Base-by-base conservation (phyloP, 2,113 vertebrate species). In the Sylvia atricapilla region DNA sequence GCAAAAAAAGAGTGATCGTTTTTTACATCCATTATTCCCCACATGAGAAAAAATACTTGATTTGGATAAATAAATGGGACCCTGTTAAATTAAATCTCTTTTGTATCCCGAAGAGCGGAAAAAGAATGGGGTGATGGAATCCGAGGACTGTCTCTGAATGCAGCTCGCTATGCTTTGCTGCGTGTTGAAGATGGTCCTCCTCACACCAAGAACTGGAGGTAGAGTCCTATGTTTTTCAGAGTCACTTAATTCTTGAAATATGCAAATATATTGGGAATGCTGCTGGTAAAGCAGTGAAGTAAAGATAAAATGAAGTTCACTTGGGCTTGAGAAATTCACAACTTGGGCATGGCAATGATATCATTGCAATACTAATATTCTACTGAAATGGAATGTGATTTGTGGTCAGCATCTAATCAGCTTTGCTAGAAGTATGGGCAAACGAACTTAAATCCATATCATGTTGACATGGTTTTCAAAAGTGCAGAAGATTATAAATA, bases 201-300 rank as follows among this genome's bases (percentile, higher is more conserved):
- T 23, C 99, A 99, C 97, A 99, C 99, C 31, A 99, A 99, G 97
- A 99, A 99, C 98, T 99, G 99, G 99, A 99, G 99, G 99, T 99
- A 95, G 22, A n/a, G 13, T 39, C 21, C 10, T 25, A 1, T 2
- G 5, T 16, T 43, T 82, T 73, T 44, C 1, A 5, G n/a, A 11
- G 67, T 67, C 18, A 17, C 3, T 1, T 23, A 31, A 4, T 37
- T 80, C 37, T 63, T 70, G 56, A 67, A 78, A 58, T 59, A 44
- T 15, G 4, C 25, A 58, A 41, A 64, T 74, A 8, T 37, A 3
- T 49, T 84, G 9, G 50, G 66, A 82, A 58, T 78, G 58, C 17
- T 81, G 11, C 43, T 81, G 31, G 33, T 70, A 67, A 69, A 74
- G 63, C 17, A 52, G 37, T 44, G 44, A 77, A 76, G 21, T 76